These are phyloP conservation scores for Melanotaenia parkinsoni DNA, from an alignment of 2,797 vertebrate genomes.

Conservation along the genomic window DNA sequence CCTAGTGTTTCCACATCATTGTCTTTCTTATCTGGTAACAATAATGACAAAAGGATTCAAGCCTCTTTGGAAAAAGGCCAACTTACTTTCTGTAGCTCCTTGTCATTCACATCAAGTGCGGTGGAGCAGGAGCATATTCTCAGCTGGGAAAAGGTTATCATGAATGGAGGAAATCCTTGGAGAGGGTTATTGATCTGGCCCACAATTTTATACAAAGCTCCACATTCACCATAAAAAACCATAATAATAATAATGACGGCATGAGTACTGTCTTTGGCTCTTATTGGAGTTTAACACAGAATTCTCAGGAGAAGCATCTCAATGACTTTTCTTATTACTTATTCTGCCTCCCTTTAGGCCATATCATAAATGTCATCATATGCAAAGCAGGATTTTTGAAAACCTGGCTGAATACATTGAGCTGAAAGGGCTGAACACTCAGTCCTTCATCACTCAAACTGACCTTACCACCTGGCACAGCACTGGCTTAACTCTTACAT, in stretches of 20 bases:
- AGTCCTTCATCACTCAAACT: conserved; percentile 49
- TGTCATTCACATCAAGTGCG: conserved; percentile 62
- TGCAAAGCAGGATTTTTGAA: conserved; percentile 73
- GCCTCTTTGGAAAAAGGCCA: conserved; percentile 33
- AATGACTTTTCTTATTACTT: conserved; percentile 61
- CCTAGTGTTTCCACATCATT: conserved; percentile 31
- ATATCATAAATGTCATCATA: conserved; percentile 81
- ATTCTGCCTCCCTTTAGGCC: conserved; percentile 68
- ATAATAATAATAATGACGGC: conserved; percentile 29
- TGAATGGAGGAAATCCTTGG: conserved; percentile 67
- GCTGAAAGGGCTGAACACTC: conserved; percentile 52
- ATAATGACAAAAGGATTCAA: conserved; percentile 39
- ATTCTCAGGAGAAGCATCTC: conserved; percentile 51
- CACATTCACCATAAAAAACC: conserved; percentile 58
- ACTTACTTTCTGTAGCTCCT: conserved; percentile 38
- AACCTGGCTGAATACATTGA: conserved; percentile 57
- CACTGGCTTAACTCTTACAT: conserved; percentile 34
- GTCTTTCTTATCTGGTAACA: conserved; percentile 39
- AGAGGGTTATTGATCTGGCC: conserved; percentile 74
- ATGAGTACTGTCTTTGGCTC: conserved; percentile 60
- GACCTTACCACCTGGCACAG: conserved; percentile 37
- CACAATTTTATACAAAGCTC: conserved; percentile 68
- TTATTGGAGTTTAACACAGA: conserved; percentile 62
- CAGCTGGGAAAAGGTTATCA: conserved; percentile 71
- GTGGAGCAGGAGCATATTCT: conserved; percentile 36